A percentile compares a stretch with the other conserved stretches of the same genome.
Evolutionary conservation across 2,888 invertebrate genomes (phyloP).

Genomic region (Ceraclea dissimilis): DNA sequence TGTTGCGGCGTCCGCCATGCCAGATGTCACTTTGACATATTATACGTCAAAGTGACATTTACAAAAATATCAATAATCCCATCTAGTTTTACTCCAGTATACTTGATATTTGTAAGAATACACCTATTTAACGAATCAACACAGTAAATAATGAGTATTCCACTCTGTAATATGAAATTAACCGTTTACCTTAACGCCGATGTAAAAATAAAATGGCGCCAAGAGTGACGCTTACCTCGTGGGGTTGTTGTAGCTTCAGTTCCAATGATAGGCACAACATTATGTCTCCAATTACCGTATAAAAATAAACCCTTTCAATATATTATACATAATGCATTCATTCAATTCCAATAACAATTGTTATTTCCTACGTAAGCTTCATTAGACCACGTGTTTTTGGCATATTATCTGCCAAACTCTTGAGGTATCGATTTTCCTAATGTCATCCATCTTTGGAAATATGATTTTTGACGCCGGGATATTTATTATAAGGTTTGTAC

Average conservation of each 20-base stretch:
- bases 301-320: no score
- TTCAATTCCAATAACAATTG: no score
- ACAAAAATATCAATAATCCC: slow-evolving; percentile 17
- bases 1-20: slow-evolving; percentile 32
- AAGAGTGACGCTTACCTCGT: slow-evolving; percentile 28
- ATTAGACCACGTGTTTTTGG: slow-evolving; percentile 18
- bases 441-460: neutral
- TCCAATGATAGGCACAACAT: no score
- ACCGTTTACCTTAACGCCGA: no score
- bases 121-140: no score
- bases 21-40: slow-evolving; percentile 46
- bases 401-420: slow-evolving; percentile 8
- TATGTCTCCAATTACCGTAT: no score
- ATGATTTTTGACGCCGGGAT: neutral
- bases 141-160: no score
- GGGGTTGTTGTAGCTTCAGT: slow-evolving; percentile 18
- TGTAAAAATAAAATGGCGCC: slow-evolving; percentile 50
- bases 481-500: no score
- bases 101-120: neutral
- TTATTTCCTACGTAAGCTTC: neutral
- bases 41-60: slow-evolving; percentile 48
- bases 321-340: no score
- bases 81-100: neutral
- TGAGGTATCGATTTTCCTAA: slow-evolving; percentile 21
- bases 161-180: no score